These are phyloP conservation scores for Leptinotarsa peninsularis DNA, from an alignment of 2,888 invertebrate genomes.

Conservation along the genomic window DNA sequence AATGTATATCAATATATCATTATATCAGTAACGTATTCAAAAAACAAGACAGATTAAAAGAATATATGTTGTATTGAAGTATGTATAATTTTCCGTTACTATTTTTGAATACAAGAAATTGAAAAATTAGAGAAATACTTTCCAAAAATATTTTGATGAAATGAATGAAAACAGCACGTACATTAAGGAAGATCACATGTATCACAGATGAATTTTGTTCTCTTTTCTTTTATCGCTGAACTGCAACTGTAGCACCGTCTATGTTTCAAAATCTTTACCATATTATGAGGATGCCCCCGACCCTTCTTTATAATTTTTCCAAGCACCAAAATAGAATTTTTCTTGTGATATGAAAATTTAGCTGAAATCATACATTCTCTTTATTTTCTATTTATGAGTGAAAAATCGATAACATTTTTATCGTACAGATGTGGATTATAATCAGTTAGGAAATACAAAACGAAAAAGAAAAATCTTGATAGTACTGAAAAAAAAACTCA, in stretches of 20 bases:
- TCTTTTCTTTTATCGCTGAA: neutral
- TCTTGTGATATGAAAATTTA: neutral
- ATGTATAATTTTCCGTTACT: too few species aligned
- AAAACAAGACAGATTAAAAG: too few species aligned
- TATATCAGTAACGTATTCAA: too few species aligned
- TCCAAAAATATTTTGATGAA: neutral
- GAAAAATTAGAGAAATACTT: neutral
- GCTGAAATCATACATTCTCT: neutral
- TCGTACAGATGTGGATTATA: too few species aligned
- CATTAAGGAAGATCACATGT: neutral
- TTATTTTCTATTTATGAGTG: neutral
- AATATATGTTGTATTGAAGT: too few species aligned
- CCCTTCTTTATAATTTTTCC: neutral
- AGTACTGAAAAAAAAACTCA: too few species aligned
- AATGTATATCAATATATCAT: too few species aligned
- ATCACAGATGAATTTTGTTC: neutral
- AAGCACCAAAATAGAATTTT: neutral
- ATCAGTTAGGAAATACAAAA: too few species aligned
- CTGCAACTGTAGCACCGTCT: constrained; percentile 7
- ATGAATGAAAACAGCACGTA: neutral
- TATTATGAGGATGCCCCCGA: neutral
- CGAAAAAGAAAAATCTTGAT: too few species aligned
- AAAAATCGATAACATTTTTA: neutral
- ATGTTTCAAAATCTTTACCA: neutral
- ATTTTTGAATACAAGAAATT: too few species aligned